phyloP scores from a whole-genome alignment of 2,888 invertebrate species.

The Mechanitis mazaeus region DNA sequence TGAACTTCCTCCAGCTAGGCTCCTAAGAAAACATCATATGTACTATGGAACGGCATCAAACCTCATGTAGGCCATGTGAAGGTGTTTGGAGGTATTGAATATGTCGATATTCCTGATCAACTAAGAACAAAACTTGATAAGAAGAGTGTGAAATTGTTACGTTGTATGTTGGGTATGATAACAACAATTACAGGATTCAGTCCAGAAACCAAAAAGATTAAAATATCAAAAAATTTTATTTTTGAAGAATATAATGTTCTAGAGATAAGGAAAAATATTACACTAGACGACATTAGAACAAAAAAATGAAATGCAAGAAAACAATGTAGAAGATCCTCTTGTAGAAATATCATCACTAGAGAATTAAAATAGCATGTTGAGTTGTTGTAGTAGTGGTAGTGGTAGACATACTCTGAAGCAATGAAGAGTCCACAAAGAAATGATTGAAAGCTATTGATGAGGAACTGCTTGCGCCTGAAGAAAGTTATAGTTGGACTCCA shows the following conservation, averaged over 20 bases:
- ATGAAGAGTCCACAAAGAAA: conserved; percentile 24
- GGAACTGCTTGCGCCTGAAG: conserved; percentile 29
- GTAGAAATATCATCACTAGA: conserved; percentile 7
- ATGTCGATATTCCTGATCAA: conserved; percentile 37
- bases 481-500: conserved; percentile 31
- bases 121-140: conserved; percentile 31
- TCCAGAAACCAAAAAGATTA: conserved; percentile 7
- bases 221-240: conserved; percentile 29
- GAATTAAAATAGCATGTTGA: conserved; percentile 20
- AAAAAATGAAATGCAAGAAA: background rate
- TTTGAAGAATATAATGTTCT: conserved; percentile 32
- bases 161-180: conserved; percentile 12
- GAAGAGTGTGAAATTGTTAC: conserved; percentile 28
- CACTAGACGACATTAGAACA: background rate
- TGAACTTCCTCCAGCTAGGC: conserved; percentile 31
- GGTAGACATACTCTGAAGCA: conserved; percentile 30
- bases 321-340: conserved; percentile 10
- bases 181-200: conserved; percentile 17
- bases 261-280: conserved; percentile 3
- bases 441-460: conserved; percentile 29
- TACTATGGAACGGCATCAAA: conserved; percentile 30
- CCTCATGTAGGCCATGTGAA: conserved; percentile 13
- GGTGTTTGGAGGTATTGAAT: conserved; percentile 29
- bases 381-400: conserved; percentile 15
- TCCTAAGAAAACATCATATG: conserved; percentile 29